These are phyloP conservation scores for Darwinula stevensoni DNA, from an alignment of 2,888 invertebrate species.

Conservation along the genomic window DNA sequence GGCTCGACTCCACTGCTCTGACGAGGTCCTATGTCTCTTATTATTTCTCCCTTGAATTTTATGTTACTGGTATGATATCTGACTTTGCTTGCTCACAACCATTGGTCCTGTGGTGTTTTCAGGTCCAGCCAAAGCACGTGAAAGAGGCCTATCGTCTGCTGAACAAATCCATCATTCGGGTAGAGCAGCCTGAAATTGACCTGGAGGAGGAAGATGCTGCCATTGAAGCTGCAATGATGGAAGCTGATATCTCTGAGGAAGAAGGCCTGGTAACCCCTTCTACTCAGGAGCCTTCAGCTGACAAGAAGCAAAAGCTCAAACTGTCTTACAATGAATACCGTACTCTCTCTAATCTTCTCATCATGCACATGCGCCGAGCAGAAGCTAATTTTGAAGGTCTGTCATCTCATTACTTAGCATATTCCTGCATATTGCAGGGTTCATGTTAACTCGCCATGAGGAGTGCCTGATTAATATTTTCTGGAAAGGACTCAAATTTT, in stretches of 20 bases:
- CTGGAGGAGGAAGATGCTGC: slow-evolving; percentile 40
- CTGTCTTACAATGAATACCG: slow-evolving; percentile 83
- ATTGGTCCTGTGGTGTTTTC: slow-evolving; percentile 8
- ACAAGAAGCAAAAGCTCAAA: slow-evolving; percentile 14
- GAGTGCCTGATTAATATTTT: too few species aligned
- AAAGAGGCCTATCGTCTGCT: slow-evolving; percentile 64
- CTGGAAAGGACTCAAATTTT: too few species aligned
- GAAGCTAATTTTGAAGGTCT: too few species aligned
- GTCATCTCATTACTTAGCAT: too few species aligned
- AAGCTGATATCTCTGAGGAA: neutral
- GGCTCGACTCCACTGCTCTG: slow-evolving; percentile 82
- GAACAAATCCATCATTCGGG: slow-evolving; percentile 85
- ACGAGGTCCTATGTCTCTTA: slow-evolving; percentile 43
- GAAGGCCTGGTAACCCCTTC: neutral
- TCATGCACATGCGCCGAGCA: slow-evolving; percentile 57
- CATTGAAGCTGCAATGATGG: neutral
- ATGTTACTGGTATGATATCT: neutral
- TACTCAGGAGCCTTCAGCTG: neutral
- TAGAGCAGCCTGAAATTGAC: slow-evolving; percentile 89
- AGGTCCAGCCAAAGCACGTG: slow-evolving; percentile 62
- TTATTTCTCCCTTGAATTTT: slow-evolving; percentile 1
- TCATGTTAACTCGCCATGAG: too few species aligned
- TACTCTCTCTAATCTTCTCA: slow-evolving; percentile 60
- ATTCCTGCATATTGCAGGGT: too few species aligned
- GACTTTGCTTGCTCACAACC: neutral